Evolutionary conservation across 1,140 invertebrate species (phyloP), one percentile per base, ranked within the genome.

Genomic region (Argopecten irradians): DNA sequence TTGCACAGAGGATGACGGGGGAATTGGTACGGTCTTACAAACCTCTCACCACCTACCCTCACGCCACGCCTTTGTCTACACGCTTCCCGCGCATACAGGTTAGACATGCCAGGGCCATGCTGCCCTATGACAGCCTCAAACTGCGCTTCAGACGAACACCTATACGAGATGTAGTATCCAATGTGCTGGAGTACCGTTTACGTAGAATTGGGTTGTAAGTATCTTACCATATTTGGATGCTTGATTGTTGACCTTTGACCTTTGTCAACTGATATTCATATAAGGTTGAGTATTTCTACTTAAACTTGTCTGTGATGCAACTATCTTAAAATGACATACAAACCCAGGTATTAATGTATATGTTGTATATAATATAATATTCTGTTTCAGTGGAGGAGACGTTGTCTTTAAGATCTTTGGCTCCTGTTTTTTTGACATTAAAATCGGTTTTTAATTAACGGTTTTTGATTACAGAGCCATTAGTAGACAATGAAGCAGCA

Each of bases 111-210:
- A 89, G 34, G 34, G 43, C 86, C 9, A 89, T 89, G 88, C 46
- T 89, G 19, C 88, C 88, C 16, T 89, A 89, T 83, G 88, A 89
- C 32, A 89, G 88, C 36, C 16, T 43, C 11, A 89, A 89, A 83
- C 85, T 89, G 2, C 46, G 85, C 22, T 89, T 89, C 46, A 84
- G 88, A 39, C 88, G 86, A 16, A 89, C 88, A 71, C 88, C 88
- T n/a, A 89, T 89, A 13, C 34, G 55, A 86, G 86, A 86, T 82
- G 84, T 86, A 9, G 84, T 86, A n/a, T 39, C 84, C 34, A 86
- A 36, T 8, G 84, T 41, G 2, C 39, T 86, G 39, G 84, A 86
- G 16, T 86, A 86, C 28, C 34, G 39, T 43, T 43, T 86, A 16
- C 34, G 39, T 16, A 33, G 34, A 8, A 86, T 33, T 35, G 39